phyloP scores from a whole-genome alignment of 2,888 invertebrate genomes.

The Tinea trinotella region DNA sequence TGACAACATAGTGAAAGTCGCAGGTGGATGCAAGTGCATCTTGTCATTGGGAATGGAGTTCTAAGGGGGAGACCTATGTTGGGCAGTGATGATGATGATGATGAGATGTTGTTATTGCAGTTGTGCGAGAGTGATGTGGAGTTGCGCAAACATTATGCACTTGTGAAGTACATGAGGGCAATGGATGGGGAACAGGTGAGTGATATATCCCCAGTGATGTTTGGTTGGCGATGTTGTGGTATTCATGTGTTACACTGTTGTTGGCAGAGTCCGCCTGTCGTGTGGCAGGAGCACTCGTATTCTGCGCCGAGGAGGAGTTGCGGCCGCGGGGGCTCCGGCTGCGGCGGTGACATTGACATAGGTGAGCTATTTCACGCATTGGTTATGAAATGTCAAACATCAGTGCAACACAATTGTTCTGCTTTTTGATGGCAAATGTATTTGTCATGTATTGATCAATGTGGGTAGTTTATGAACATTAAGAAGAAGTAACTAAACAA shows the following conservation, averaged over 20 bases:
- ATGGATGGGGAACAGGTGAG: neutral
- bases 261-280: neutral
- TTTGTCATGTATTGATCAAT: neutral
- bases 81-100: too few relatives aligned
- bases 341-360: neutral
- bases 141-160: neutral
- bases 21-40: too few relatives aligned
- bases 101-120: too few relatives aligned
- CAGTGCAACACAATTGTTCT: neutral
- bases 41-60: too few relatives aligned
- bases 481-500: too few relatives aligned
- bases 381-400: too few relatives aligned
- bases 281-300: constrained; percentile 6
- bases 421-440: neutral
- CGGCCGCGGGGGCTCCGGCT: neutral
- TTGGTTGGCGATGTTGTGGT: neutral
- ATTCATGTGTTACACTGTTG: too few relatives aligned
- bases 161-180: neutral
- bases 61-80: too few relatives aligned
- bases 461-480: too few relatives aligned
- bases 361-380: neutral
- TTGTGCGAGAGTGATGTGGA: neutral
- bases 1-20: too few relatives aligned
- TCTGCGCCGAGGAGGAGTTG: neutral
- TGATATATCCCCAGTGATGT: neutral